These are phyloP conservation scores for Drosophila borealis DNA, from an alignment of 2,888 invertebrate genomes.

Conservation along the genomic window DNA sequence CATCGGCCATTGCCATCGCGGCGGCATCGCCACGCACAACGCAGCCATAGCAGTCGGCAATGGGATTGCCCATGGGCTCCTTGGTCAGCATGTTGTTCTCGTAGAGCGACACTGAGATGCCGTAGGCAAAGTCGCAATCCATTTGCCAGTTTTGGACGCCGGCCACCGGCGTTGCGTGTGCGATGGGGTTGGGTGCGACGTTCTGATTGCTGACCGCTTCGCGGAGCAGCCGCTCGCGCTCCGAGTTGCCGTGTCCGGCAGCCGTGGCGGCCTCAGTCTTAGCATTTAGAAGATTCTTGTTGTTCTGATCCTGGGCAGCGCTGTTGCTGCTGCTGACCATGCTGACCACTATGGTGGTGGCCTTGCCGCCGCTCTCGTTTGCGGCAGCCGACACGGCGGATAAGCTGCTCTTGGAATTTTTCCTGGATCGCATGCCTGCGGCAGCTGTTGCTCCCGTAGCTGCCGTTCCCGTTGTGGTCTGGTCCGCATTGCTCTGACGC, in stretches of 20 bases:
- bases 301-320: constrained; percentile 77
- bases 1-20: constrained; percentile 93
- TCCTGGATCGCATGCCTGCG: constrained; percentile 80
- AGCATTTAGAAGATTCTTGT: constrained; percentile 79
- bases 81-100: constrained; percentile 93
- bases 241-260: constrained; percentile 37
- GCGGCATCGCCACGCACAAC: constrained; percentile 90
- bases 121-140: constrained; percentile 84
- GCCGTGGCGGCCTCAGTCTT: constrained; percentile 77
- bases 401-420: constrained; percentile 82
- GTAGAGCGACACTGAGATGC: constrained; percentile 89
- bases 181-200: constrained; percentile 27
- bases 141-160: constrained; percentile 85
- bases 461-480: constrained; percentile 69
- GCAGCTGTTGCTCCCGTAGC: constrained; percentile 41
- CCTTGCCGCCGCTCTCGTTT: constrained; percentile 60
- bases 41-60: constrained; percentile 94
- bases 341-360: constrained; percentile 83
- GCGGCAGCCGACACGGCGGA: constrained; percentile 35
- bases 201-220: constrained; percentile 83
- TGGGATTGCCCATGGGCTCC: constrained; percentile 90
- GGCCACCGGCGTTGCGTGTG: constrained; percentile 74
- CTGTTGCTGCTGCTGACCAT: constrained; percentile 79
- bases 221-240: constrained; percentile 80
- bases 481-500: constrained; percentile 61